These are phyloP conservation scores for Melanogrammus aeglefinus DNA, from an alignment of 2,797 vertebrate species.

Conservation along the genomic window DNA sequence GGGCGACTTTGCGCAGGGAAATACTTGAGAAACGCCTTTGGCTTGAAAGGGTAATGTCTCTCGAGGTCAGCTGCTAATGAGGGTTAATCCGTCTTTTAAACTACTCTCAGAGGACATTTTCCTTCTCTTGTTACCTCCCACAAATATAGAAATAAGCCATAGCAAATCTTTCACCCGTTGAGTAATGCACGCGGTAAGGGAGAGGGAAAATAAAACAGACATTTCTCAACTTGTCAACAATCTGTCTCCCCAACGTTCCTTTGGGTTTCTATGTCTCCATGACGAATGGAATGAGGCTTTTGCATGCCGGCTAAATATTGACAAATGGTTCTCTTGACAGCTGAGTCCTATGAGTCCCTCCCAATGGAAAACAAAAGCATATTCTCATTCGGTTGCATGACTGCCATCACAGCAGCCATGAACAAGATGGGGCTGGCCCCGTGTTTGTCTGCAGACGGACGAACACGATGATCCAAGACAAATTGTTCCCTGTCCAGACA, in stretches of 20 bases:
- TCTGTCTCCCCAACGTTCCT: no score
- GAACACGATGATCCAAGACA: neutral
- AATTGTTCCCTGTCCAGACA: neutral
- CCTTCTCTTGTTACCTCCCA: constrained; percentile 1
- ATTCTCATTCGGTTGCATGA: neutral
- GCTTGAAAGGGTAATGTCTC: neutral
- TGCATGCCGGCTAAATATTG: neutral
- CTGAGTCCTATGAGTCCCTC: neutral
- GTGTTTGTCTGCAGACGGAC: neutral
- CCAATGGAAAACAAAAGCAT: neutral
- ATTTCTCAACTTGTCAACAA: neutral
- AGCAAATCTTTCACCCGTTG: neutral
- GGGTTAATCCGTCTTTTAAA: neutral
- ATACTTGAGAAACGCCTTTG: neutral
- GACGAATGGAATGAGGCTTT: neutral
- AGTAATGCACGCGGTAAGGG: neutral
- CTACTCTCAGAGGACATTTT: neutral
- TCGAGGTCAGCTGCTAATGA: neutral
- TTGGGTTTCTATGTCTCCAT: no score
- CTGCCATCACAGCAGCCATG: neutral
- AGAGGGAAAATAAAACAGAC: neutral
- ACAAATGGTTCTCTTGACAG: neutral
- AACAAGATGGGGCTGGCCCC: neutral
- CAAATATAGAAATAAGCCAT: neutral
- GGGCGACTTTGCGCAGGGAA: neutral